A percentile compares a stretch with the other conserved stretches of the same genome.
Conservation (phyloP, 1,140 invertebrate species). For the Magallana ariakensis region DNA sequence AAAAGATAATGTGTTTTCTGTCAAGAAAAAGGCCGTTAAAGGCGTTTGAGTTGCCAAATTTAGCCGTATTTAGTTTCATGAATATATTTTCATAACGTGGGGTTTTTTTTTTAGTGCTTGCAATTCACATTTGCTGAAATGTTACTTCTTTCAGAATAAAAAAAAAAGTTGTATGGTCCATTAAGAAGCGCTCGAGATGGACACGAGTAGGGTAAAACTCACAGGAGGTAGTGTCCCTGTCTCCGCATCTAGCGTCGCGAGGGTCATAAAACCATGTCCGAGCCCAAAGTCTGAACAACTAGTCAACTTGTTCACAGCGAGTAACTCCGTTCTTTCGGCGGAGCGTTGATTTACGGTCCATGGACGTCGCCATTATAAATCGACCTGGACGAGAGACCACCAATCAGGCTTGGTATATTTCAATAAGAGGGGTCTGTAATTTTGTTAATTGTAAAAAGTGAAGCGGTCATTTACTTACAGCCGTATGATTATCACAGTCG, state of each 20-base stretch:
- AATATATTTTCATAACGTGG: not conserved
- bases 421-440: conserved; percentile 34
- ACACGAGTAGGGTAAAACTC: not conserved
- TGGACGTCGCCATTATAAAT: conserved; percentile 17
- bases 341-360: not conserved
- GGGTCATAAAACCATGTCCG: not conserved
- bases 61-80: not conserved
- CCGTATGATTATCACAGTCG: conserved; percentile 32
- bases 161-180: not conserved
- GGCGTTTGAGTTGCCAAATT: not conserved
- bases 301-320: not conserved
- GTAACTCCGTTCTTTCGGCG: not conserved
- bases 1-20: not conserved
- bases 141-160: not conserved
- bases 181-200: not conserved
- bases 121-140: not conserved
- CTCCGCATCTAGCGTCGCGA: conserved; percentile 7
- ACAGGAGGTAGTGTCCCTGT: conserved; percentile 18
- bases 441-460: conserved; percentile 34
- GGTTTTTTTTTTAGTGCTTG: not conserved
- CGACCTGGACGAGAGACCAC: not conserved
- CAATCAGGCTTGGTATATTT: conserved; percentile 19
- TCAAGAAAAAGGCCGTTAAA: not conserved
- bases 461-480: conserved; percentile 33
- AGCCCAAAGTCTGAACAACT: not conserved